Conservation (phyloP, 2,888 invertebrate genomes). For the Invenusta paracnida region DNA sequence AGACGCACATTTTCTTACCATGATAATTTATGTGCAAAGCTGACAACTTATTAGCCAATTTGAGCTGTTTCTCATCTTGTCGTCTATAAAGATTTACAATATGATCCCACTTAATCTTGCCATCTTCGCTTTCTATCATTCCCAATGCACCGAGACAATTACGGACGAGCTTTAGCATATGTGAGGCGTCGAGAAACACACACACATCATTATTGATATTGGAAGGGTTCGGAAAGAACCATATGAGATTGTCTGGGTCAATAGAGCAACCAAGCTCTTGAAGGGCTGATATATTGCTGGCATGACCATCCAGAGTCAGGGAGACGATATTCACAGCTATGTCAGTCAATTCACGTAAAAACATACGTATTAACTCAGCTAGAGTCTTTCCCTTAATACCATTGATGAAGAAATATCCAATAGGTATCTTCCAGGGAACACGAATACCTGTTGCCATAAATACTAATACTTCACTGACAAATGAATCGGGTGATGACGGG, state of each 20-base stretch:
- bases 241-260: neutral
- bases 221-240: neutral
- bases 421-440: neutral
- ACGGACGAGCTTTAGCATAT: neutral
- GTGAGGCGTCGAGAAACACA: neutral
- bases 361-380: neutral
- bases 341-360: neutral
- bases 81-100: neutral
- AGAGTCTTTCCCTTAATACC: neutral
- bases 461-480: neutral
- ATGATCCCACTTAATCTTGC: neutral
- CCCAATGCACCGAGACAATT: neutral
- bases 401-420: neutral
- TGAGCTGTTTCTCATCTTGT: neutral
- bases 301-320: neutral
- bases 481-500: neutral
- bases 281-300: neutral
- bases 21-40: neutral
- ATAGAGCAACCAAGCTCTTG: neutral
- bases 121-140: neutral
- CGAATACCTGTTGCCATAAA: neutral
- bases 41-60: neutral
- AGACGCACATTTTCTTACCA: neutral
- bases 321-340: neutral
- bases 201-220: neutral